Evolutionary conservation across 53 echinoderm and acorn worm species (phyloP), one percentile per base, ranked within the genome.

Genomic region (Astropecten irregularis): DNA sequence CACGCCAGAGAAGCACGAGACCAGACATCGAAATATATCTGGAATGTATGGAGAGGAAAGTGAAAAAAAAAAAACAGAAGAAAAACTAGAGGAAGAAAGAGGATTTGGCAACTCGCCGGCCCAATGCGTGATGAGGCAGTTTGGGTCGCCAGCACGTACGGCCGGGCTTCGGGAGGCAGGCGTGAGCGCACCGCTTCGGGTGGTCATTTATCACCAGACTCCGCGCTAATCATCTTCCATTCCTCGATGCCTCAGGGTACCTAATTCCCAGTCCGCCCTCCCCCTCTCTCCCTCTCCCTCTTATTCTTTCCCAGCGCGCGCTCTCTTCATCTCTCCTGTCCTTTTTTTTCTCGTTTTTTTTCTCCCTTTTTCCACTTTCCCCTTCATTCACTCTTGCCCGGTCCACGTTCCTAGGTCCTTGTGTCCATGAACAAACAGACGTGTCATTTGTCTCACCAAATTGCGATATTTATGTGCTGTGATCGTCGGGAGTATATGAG

Each of bases 361-460:
- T n/a, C n/a, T n/a, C n/a, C n/a, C n/a, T n/a, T n/a, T n/a, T n/a
- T n/a, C n/a, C n/a, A n/a, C n/a, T n/a, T n/a, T n/a, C n/a, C n/a
- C n/a, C n/a, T n/a, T n/a, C n/a, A n/a, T n/a, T n/a, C n/a, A n/a
- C n/a, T n/a, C n/a, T n/a, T n/a, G 42, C 42, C 11, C 11, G 42
- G 20, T 30, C 69, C 77, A 31, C 46, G 77, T 77, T 77, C 62
- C 47, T 19, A 40, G 60, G n/a, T 55, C 56, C 50, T 60, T 48
- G 22, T 23, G 68, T 79, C 79, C 44, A 62, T 79, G 79, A 79
- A 79, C 62, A 79, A 79, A 79, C 79, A 79, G 79, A 79, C 79
- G 79, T 79, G 79, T 62, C 62, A 79, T 79, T 79, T 79, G 79
- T 79, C 79, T 79, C 79, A 79, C 79, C 62, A 79, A 79, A 79